Percentiles rank a stretch among this genome's conserved stretches.
Conservation (phyloP, 2,888 invertebrate species). For the Gymnoscelis rufifasciata region DNA sequence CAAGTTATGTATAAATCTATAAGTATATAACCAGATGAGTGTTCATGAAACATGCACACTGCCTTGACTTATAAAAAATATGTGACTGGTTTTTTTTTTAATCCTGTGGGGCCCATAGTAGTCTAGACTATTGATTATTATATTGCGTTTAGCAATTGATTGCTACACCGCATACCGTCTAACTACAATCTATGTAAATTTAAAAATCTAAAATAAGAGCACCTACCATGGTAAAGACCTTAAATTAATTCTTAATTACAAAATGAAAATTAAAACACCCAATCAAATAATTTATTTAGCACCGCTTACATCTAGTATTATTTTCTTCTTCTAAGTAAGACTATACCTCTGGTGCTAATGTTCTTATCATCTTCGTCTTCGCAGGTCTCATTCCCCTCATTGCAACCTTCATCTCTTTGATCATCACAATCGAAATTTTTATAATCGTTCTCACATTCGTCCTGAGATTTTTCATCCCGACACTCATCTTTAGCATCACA, state of each 20-base stretch:
- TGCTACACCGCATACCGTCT: too few species aligned
- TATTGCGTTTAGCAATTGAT: too few species aligned
- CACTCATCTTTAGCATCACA: conserved; percentile 44
- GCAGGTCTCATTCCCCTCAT: conserved; percentile 26
- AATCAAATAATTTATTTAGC: conserved; percentile 21
- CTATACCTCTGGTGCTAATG: conserved; percentile 16
- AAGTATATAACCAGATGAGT: too few species aligned
- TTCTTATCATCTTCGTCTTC: conserved; percentile 21
- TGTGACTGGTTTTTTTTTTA: too few species aligned
- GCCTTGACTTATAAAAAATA: too few species aligned
- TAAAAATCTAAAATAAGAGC: too few species aligned
- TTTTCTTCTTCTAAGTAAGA: conserved; percentile 1
- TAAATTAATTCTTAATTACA: background rate
- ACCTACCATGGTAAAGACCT: too few species aligned
- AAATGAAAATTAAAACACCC: background rate
- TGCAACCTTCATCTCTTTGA: conserved; percentile 9
- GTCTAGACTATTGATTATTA: too few species aligned
- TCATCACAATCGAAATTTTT: conserved; percentile 39
- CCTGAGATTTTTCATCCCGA: conserved; percentile 25
- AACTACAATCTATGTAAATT: too few species aligned
- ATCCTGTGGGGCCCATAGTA: too few species aligned
- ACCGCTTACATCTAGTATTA: conserved; percentile 14
- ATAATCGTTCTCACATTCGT: conserved; percentile 35
- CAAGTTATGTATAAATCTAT: too few species aligned
- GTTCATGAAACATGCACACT: too few species aligned